Evolutionary conservation across 2,797 vertebrate genomes (phyloP), one percentile per base, ranked within the genome.

Genomic region (Danionella dracula): DNA sequence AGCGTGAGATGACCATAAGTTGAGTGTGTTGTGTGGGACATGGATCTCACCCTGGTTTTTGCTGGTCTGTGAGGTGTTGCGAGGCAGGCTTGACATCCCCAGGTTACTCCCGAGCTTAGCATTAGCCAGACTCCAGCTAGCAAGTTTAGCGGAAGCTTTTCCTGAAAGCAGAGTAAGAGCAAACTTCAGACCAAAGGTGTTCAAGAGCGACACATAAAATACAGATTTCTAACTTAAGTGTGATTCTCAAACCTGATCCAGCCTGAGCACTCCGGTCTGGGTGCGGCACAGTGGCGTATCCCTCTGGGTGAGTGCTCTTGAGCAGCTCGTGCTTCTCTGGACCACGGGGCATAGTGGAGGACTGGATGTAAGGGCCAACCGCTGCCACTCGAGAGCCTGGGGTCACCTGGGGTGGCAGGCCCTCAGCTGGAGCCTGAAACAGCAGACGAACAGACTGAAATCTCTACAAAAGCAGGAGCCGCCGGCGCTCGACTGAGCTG

Each of bases 361-460:
- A 99, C 84, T 97, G 97, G 76, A 97, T 96, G 19, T 98, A 98
- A 1, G 97, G 97, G 44, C 95, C 97, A 4, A 99, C 97, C 0
- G 97, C 97, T 8, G 97, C 97, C 87, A 98, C 97, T 0, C 97
- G 90, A 44, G 93, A 90, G 1, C 90, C 87, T 66, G 84, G 87
- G 0, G 81, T 88, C 63, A 87, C 90, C 72, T 89, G 96, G 29
- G 86, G 81, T 8, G 83, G 82, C 78, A 85, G 93, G 45, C 91
- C 90, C 73, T 97, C 95, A 19, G 91, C 81, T 44, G 93, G 88
- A 70, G 90, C 84, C 95, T 97, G 72, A 1, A 16, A 42, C 11
- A 17, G 5, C 34, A 17, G 34, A 35, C 32, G 1, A 11, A 2
- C 40, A 45, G 10, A 10, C 4, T 19, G 41, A 20, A 20, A 44